phyloP scores from a whole-genome alignment of 2,888 invertebrate genomes.

The Periphyllus acericola region DNA sequence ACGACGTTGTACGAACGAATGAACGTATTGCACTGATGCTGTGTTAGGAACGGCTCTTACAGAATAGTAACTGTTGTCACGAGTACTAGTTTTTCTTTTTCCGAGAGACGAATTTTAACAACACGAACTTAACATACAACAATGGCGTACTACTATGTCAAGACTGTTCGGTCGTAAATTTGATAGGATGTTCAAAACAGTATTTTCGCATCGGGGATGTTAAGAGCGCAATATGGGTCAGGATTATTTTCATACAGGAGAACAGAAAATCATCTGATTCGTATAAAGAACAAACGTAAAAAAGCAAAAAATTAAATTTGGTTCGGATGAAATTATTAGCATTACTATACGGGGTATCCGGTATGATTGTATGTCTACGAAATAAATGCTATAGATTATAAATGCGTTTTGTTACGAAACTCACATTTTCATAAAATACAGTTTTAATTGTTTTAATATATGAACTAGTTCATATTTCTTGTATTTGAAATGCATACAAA shows the following conservation, averaged over 20 bases:
- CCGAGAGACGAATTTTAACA: not conserved
- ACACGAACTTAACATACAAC: not conserved
- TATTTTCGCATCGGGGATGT: slow-evolving; percentile 4
- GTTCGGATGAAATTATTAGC: slow-evolving; percentile 8
- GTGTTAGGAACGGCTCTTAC: not conserved
- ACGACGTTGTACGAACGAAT: not conserved
- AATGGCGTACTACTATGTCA: not conserved
- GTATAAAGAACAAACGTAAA: not conserved
- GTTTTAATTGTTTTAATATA: not conserved
- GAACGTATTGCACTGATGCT: not conserved
- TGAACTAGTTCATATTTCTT: not conserved
- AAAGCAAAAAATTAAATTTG: not conserved
- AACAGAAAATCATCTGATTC: not conserved
- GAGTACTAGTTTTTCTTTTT: not conserved
- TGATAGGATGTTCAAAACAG: slow-evolving; percentile 2
- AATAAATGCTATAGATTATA: not conserved
- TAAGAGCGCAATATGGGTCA: slow-evolving; percentile 19
- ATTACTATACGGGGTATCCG: not conserved
- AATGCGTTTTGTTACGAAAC: not conserved
- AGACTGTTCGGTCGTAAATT: not conserved
- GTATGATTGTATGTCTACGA: not conserved
- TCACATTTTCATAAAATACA: not conserved
- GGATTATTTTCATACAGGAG: not conserved
- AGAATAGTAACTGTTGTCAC: not conserved
- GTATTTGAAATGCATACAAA: not conserved